Conservation (phyloP, 2,888 invertebrate species). For the Sepiola atlantica region DNA sequence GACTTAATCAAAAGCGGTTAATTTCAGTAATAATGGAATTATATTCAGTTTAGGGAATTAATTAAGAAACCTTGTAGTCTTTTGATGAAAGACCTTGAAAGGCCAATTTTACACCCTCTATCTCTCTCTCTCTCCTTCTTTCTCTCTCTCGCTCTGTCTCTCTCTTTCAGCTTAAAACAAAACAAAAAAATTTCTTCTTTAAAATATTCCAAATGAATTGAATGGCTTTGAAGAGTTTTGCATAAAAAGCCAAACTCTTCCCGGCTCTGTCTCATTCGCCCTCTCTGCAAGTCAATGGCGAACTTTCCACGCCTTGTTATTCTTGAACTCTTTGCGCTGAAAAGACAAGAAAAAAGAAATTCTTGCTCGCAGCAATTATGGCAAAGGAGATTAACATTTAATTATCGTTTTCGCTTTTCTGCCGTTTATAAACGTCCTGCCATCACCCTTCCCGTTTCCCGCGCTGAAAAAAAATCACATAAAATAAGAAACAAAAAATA, state of each 20-base stretch:
- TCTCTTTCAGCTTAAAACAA: background rate
- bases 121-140: background rate
- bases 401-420: background rate
- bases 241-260: background rate
- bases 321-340: background rate
- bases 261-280: background rate
- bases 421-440: background rate
- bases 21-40: no score
- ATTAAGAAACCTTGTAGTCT: no score
- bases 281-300: background rate
- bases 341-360: background rate
- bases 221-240: background rate
- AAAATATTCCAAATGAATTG: background rate
- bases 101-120: background rate
- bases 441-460: background rate
- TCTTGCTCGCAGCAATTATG: conserved; percentile 18
- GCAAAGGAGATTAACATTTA: background rate
- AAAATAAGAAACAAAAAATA: no score
- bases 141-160: background rate
- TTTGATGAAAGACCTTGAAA: no score
- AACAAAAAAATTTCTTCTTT: background rate
- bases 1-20: no score
- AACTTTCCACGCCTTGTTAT: background rate
- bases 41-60: no score
- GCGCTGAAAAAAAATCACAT: background rate